Evolutionary conservation across 1,140 invertebrate genomes (phyloP).

Genomic region (Atta colombica): DNA sequence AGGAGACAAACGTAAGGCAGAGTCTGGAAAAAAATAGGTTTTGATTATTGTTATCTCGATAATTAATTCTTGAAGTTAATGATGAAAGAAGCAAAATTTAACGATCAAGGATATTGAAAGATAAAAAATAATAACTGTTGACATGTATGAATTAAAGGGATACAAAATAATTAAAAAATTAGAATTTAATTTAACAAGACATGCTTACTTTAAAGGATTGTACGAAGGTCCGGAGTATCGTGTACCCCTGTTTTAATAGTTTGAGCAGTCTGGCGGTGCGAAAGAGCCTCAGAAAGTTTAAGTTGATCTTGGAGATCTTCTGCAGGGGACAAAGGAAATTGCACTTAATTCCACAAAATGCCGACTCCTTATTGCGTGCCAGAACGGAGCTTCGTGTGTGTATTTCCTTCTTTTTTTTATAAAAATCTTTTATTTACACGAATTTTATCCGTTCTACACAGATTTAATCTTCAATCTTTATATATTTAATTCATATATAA

Average conservation of each 20-base stretch:
- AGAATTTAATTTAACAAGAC: neutral
- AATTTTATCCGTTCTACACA: neutral
- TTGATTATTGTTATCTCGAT: neutral
- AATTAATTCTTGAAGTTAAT: conserved; percentile 1
- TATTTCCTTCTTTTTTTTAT: neutral
- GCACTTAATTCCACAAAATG: conserved; percentile 85
- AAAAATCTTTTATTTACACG: neutral
- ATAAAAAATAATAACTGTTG: neutral
- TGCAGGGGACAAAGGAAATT: conserved; percentile 88
- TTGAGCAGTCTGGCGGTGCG: conserved; percentile 99
- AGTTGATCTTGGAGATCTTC: conserved; percentile 98
- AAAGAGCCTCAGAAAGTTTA: conserved; percentile 97
- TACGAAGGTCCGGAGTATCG: conserved; percentile 99
- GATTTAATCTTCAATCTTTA: neutral
- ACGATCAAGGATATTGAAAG: neutral
- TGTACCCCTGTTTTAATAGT: conserved; percentile 99
- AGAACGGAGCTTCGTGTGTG: conserved; percentile 78
- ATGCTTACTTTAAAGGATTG: conserved; percentile 98
- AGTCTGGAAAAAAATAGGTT: conserved; percentile 89
- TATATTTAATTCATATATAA: neutral
- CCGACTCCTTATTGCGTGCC: conserved; percentile 65
- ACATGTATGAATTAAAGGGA: neutral
- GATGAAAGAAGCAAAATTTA: neutral
- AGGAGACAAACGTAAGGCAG: conserved; percentile 99
- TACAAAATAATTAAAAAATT: neutral